Evolutionary conservation across 2,113 vertebrate genomes (phyloP).

Genomic region (Haemorhous mexicanus): DNA sequence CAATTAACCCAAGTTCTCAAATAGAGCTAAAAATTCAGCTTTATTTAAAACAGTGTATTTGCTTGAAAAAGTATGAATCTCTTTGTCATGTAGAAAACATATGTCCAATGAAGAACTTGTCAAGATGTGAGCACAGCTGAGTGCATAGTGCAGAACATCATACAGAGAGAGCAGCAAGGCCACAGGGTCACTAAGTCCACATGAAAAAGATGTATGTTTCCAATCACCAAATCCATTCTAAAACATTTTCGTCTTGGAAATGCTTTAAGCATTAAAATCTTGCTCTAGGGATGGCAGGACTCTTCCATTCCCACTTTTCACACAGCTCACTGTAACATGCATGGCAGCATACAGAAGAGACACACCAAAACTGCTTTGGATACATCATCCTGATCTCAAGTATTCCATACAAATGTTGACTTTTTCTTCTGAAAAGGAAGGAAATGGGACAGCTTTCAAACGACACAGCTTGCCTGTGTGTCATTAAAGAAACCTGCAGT

Average conservation of each 20-base stretch:
- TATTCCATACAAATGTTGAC: not conserved
- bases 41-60: not conserved
- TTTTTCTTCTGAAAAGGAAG: not conserved
- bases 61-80: not conserved
- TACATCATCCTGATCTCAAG: not conserved
- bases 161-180: conserved; percentile 10
- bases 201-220: not conserved
- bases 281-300: not conserved
- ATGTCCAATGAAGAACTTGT: not conserved
- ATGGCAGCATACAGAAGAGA: not conserved
- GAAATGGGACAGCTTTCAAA: not conserved
- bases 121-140: not conserved
- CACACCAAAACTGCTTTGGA: not conserved
- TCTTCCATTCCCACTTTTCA: not conserved
- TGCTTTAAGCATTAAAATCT: not conserved
- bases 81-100: not conserved
- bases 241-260: not conserved
- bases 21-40: not conserved
- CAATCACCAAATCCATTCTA: not conserved
- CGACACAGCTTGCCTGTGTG: not conserved
- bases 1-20: not conserved
- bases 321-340: not conserved
- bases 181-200: not conserved
- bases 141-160: not conserved
- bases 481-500: not conserved